Conservation (phyloP, 2,888 invertebrate genomes). For the Globia sparganii region DNA sequence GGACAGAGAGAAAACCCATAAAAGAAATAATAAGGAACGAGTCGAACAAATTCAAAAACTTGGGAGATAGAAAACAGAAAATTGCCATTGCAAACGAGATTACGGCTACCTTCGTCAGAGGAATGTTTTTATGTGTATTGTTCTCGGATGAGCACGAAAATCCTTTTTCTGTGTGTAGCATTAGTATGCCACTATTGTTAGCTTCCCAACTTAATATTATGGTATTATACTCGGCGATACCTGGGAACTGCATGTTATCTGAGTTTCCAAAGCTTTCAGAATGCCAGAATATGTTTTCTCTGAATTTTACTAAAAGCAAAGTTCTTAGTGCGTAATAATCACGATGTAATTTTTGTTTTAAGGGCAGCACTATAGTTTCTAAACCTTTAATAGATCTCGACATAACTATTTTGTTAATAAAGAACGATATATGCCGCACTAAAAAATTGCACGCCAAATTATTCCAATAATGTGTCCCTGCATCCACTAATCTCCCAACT, state of each 20-base stretch:
- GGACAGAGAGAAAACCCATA: slow-evolving; percentile 6
- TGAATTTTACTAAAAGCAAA: slow-evolving; percentile 33
- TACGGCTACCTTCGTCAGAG: slow-evolving; percentile 51
- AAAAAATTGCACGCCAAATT: not conserved
- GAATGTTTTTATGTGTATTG: slow-evolving; percentile 48
- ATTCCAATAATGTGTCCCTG: slow-evolving; percentile 4
- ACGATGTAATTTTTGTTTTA: not conserved
- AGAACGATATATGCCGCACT: too few relatives aligned
- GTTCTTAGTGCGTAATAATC: not conserved
- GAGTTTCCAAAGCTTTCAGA: slow-evolving; percentile 35
- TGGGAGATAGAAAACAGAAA: slow-evolving; percentile 49
- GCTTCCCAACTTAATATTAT: slow-evolving; percentile 32
- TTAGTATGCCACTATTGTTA: slow-evolving; percentile 50
- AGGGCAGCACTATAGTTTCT: not conserved
- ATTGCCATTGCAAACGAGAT: slow-evolving; percentile 60
- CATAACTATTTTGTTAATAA: not conserved
- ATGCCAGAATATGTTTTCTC: not conserved
- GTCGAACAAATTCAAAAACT: slow-evolving; percentile 43
- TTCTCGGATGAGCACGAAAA: slow-evolving; percentile 51
- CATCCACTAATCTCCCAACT: slow-evolving; percentile 5
- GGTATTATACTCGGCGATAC: slow-evolving; percentile 23
- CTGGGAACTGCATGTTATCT: slow-evolving; percentile 18
- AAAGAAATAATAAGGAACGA: slow-evolving; percentile 26
- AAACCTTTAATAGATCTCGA: too few relatives aligned
- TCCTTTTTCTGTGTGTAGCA: slow-evolving; percentile 44